A percentile compares a stretch with the other conserved stretches of the same genome.
Evolutionary conservation across 37 sponge, comb jelly and placozoan genomes (phyloP).

Genomic region (Bolinopsis microptera): DNA sequence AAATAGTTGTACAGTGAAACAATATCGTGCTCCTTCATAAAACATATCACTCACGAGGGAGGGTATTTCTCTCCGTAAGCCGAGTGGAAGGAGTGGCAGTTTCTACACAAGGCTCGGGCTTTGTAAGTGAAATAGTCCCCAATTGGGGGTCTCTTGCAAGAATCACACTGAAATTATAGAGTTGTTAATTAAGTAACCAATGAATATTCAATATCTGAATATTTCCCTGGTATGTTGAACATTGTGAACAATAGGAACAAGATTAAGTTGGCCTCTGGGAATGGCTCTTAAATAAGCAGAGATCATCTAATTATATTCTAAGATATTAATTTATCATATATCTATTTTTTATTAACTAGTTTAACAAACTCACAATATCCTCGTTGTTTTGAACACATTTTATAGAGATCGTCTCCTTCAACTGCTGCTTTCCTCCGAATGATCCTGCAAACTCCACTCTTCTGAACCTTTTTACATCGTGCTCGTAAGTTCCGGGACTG

Average conservation of each 20-base stretch:
- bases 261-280: background rate
- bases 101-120: slow-evolving; percentile 16
- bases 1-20: too few relatives aligned
- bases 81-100: slow-evolving; percentile 62
- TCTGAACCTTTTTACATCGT: slow-evolving; percentile 53
- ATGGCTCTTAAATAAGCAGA: too few relatives aligned
- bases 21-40: too few relatives aligned
- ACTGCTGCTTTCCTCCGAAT: slow-evolving; percentile 43
- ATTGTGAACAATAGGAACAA: too few relatives aligned
- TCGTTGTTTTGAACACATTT: slow-evolving; percentile 57
- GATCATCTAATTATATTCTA: too few relatives aligned
- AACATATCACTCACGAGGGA: slow-evolving; percentile 65
- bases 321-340: too few relatives aligned
- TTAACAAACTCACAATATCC: slow-evolving; percentile 57
- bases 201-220: too few relatives aligned
- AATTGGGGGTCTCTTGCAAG: slow-evolving; percentile 48
- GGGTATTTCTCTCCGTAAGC: slow-evolving; percentile 62
- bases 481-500: slow-evolving; percentile 61
- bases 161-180: slow-evolving; percentile 43
- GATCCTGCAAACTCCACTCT: slow-evolving; percentile 59
- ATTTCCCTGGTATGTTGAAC: too few relatives aligned
- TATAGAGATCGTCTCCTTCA: slow-evolving; percentile 42
- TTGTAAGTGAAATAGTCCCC: slow-evolving; percentile 61
- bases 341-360: too few relatives aligned
- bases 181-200: too few relatives aligned